Percentiles rank a stretch among this genome's conserved stretches.
These are phyloP conservation scores for Pararge aegeria DNA, from an alignment of 1,140 invertebrate species.

Conservation along the genomic window DNA sequence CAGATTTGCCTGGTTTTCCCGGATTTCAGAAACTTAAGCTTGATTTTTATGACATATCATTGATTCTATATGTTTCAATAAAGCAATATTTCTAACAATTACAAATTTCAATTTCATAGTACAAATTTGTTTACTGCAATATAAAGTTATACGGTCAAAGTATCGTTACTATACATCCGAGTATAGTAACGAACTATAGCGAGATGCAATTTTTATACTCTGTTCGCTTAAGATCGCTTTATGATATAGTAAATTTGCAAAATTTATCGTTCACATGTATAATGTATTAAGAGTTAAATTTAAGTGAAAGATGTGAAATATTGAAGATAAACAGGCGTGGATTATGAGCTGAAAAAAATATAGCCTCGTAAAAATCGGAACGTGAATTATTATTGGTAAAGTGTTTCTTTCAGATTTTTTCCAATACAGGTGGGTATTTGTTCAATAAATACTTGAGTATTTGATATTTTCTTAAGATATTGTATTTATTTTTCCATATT, in stretches of 20 bases:
- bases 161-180: too few relatives aligned
- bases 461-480: not conserved
- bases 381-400: conserved; percentile 5
- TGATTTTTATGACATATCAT: too few relatives aligned
- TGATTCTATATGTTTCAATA: too few relatives aligned
- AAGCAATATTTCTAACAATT: too few relatives aligned
- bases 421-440: not conserved
- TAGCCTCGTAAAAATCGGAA: conserved; percentile 42
- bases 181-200: too few relatives aligned
- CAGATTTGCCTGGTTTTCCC: too few relatives aligned
- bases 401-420: conserved; percentile 23
- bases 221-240: too few relatives aligned
- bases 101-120: too few relatives aligned
- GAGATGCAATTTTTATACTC: too few relatives aligned
- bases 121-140: too few relatives aligned
- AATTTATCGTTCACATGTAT: conserved; percentile 23
- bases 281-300: conserved; percentile 41
- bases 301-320: conserved; percentile 48
- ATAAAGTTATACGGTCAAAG: too few relatives aligned
- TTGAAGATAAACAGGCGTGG: conserved; percentile 52
- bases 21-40: too few relatives aligned
- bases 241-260: not conserved
- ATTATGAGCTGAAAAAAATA: conserved; percentile 46
- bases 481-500: not conserved
- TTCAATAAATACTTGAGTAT: conserved; percentile 11